phyloP scores from a whole-genome alignment of 92 coral and sea anemone species.

The Bergia sp. region DNA sequence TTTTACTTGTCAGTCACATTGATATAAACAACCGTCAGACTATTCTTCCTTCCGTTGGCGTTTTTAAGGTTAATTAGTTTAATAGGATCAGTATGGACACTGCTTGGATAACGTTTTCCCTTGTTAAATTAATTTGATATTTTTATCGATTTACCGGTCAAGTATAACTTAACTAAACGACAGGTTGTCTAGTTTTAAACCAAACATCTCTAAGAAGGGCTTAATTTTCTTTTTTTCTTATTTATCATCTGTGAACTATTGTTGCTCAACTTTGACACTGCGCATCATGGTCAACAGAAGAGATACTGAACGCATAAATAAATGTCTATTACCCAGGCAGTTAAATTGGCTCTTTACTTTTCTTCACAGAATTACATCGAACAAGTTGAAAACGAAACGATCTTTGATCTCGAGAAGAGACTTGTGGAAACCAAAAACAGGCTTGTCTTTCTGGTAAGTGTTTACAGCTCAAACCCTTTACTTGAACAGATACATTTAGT shows the following conservation, averaged over 20 bases:
- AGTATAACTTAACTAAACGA: not conserved
- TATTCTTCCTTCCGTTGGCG: not conserved
- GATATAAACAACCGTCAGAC: not conserved
- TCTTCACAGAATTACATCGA: conserved; percentile 85
- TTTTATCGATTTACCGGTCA: not conserved
- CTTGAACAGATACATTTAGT: not conserved
- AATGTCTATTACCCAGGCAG: not conserved
- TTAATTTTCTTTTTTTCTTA: too few species aligned
- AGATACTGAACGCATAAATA: not conserved
- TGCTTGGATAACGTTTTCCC: not conserved
- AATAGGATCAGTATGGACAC: not conserved
- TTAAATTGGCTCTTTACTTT: not conserved
- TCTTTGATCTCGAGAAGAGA: conserved; percentile 94
- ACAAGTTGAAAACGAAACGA: conserved; percentile 97
- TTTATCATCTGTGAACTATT: not conserved
- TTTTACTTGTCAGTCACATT: too few species aligned
- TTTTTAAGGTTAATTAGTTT: not conserved
- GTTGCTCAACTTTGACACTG: not conserved
- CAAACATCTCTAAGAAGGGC: not conserved
- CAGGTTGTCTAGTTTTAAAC: not conserved
- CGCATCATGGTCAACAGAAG: not conserved
- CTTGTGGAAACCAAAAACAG: conserved; percentile 93
- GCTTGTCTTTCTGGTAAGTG: conserved; percentile 87
- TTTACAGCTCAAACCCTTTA: not conserved
- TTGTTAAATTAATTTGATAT: not conserved